Base-by-base conservation (phyloP, 1,140 invertebrate species). In the Drosophila sulfurigaster region DNA sequence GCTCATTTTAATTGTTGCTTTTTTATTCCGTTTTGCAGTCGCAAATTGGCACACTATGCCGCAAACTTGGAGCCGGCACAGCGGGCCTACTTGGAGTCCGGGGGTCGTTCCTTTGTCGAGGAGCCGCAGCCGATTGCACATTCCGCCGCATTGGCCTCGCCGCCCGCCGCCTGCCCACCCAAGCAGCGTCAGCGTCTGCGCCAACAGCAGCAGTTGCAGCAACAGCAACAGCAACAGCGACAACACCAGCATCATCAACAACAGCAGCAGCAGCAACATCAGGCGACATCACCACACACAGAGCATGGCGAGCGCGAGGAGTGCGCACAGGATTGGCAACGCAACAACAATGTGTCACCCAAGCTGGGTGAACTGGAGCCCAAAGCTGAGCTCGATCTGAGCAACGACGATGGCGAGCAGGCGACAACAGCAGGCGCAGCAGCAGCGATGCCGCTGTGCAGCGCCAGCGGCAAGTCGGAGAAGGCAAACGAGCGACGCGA, bases 11-110 rank as follows among this genome's bases (percentile, higher is more conserved):
- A 41, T 49, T 41, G 30, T 41, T 38, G 1, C 35, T n/a, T 1
- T 2, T 1, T 8, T 13, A 3, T 13, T 15, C 16, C 10, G 7
- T 15, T 30, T 20, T 63, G 11, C 45, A 92, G 91, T 15, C 85
- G 86, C 48, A 92, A 92, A 64, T 35, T 92, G 65, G 79, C 75
- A 13, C 91, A 92, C 30, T 92, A 89, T 76, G 78, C 76, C 8
- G 78, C 78, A 30, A 78, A 85, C 1, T 59, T 89, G 81, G 87
- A 92, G 64, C 75, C 91, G n/a, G 74, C 72, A 54, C 86, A 91
- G 57, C 87, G 82, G 5, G 79, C 82, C n/a, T 92, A 81, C 35
- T 70, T 91, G 65, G 91, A 92, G 52, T 72, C 82, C n/a, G 41
- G 41, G 3, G 78, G 71, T 11, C 87, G 83, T 6, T 78, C 79